Evolutionary conservation across 2,113 vertebrate species (phyloP), one percentile per base, ranked within the genome.

Genomic region (Catagonus wagneri): DNA sequence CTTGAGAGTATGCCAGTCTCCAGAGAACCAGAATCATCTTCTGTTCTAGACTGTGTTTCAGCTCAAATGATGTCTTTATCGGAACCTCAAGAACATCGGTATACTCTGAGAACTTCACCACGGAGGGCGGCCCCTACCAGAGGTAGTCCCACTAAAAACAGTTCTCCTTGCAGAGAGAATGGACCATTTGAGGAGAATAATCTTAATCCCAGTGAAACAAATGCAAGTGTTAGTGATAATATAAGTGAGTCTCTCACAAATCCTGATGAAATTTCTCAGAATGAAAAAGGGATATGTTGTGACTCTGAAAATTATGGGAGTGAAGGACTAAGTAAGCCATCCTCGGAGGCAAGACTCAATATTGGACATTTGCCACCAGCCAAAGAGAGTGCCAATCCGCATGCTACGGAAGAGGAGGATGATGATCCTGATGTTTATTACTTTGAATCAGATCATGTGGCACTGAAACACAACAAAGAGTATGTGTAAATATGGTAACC

Each of bases 391-490:
- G 98, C 98, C 99, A 99, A 96, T 98, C 98, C 86, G 96, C 98
- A 83, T 96, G 97, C 98, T 96, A 98, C 99, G 76, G 99, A 99
- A 90, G 99, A 99, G 54, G 99, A 99, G 44, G 99, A 99, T 91
- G 99, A 99, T 97, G 99, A 99, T 93, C 99, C 99, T 92, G 99
- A 99, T 96, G 99, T 99, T 96, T 99, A 99, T 99, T 99, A 99
- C 99, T 99, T 99, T 99, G 99, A 99, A 98, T 99, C 99, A 79
- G 99, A 99, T 99, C 99, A 99, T 99, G 99, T 99, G 99, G 99
- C 99, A 98, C 99, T 99, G 98, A 99, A 99, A 99, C 99, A 99
- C 99, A 99, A 99, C 99, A 99, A 99, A 99, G 99, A 99, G 99
- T 99, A 99, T 98, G 99, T 99, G 98, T 98, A 98, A 99, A 98